Percentiles rank a stretch among this genome's conserved stretches.
phyloP scores from a whole-genome alignment of 92 coral and sea anemone species.

The Parazoanthus darwini region DNA sequence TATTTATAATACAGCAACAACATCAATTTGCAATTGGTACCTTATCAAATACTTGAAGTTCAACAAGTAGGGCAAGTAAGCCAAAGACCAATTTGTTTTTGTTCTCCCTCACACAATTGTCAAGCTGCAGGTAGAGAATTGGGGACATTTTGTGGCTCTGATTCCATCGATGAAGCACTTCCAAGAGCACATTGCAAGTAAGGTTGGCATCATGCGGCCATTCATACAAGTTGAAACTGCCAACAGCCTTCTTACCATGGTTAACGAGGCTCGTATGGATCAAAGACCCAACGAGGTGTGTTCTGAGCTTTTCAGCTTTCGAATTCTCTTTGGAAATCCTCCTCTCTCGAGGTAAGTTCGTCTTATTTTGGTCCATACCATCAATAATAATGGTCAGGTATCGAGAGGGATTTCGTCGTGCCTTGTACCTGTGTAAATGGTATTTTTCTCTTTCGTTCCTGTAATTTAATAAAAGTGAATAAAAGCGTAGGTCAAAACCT shows the following conservation, averaged over 20 bases:
- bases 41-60: slow-evolving; percentile 58
- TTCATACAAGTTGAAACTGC: slow-evolving; percentile 58
- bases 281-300: slow-evolving; percentile 61
- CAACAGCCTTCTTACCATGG: slow-evolving; percentile 47
- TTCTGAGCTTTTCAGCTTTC: slow-evolving; percentile 25
- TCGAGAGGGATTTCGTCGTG: slow-evolving; percentile 40
- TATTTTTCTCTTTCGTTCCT: not conserved
- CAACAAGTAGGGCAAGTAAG: slow-evolving; percentile 50
- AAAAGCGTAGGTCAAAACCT: no score
- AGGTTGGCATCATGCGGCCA: slow-evolving; percentile 68
- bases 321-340: slow-evolving; percentile 14
- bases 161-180: slow-evolving; percentile 42
- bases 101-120: slow-evolving; percentile 63
- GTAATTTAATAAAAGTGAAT: not conserved
- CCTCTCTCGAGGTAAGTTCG: slow-evolving; percentile 39
- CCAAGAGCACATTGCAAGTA: slow-evolving; percentile 53
- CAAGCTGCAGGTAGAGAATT: slow-evolving; percentile 57
- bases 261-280: slow-evolving; percentile 55
- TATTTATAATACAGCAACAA: no score
- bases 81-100: slow-evolving; percentile 52
- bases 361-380: slow-evolving; percentile 53
- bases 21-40: not conserved
- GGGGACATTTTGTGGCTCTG: slow-evolving; percentile 55
- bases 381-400: slow-evolving; percentile 47
- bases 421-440: slow-evolving; percentile 52